These are phyloP conservation scores for Ammodramus savannarum DNA, from an alignment of 2,113 vertebrate genomes.

Conservation along the genomic window DNA sequence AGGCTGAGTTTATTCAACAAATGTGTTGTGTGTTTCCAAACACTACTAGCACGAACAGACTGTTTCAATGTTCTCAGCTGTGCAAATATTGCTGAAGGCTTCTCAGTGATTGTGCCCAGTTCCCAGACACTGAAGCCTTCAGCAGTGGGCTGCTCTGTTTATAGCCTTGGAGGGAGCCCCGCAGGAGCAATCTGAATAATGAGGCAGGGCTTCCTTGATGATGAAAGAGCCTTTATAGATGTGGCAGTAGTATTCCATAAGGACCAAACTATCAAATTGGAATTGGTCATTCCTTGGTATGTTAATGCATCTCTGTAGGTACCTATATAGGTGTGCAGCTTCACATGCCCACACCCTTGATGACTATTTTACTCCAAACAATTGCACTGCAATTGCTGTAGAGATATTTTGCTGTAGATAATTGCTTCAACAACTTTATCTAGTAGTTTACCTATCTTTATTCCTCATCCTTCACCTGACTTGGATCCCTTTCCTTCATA, in stretches of 20 bases:
- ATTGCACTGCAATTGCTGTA: background rate
- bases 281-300: background rate
- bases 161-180: background rate
- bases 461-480: background rate
- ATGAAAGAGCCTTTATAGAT: background rate
- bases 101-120: background rate
- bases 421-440: background rate
- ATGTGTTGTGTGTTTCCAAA: background rate
- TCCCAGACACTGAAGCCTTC: background rate
- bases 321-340: accelerated
- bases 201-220: background rate
- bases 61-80: background rate
- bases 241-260: background rate
- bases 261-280: background rate
- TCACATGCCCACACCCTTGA: background rate
- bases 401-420: background rate
- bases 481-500: background rate
- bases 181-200: background rate
- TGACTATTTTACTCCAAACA: background rate
- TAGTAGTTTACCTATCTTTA: background rate
- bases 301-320: background rate
- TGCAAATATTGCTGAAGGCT: background rate
- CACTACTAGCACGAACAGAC: accelerated
- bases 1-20: background rate
- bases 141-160: background rate